A percentile compares a stretch with the other conserved stretches of the same genome.
Evolutionary conservation across 2,888 invertebrate species (phyloP).

Genomic region (Scaeva pyrastri): DNA sequence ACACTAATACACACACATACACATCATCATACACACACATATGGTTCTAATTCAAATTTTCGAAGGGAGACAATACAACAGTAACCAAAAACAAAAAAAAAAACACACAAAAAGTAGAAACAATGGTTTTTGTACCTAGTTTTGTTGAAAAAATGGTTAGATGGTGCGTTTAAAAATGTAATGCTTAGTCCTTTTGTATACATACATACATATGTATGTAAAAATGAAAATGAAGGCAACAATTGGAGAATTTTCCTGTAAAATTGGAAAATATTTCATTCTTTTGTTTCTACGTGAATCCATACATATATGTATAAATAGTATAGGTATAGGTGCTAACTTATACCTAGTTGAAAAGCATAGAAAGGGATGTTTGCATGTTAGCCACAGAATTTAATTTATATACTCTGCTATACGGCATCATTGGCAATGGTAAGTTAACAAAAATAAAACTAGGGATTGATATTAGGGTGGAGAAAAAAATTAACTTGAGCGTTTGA

Average conservation of each 20-base stretch:
- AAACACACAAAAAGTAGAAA: conserved; percentile 37
- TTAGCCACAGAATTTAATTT: conserved; percentile 22
- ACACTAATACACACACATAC: neutral
- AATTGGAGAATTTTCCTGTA: conserved; percentile 43
- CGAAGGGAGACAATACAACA: neutral
- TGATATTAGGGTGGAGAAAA: too few relatives aligned
- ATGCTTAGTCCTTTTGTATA: conserved; percentile 53
- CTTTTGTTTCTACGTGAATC: conserved; percentile 33
- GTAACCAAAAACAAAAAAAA: neutral
- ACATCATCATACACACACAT: conserved; percentile 1
- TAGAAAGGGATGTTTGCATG: conserved; percentile 2
- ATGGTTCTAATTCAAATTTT: conserved; percentile 63
- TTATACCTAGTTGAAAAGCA: neutral
- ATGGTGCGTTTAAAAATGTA: conserved; percentile 58
- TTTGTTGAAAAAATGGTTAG: conserved; percentile 30
- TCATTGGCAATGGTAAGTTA: neutral
- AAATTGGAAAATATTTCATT: conserved; percentile 55
- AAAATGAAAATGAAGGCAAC: conserved; percentile 24
- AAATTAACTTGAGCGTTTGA: too few relatives aligned
- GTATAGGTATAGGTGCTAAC: too few relatives aligned
- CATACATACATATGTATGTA: too few relatives aligned
- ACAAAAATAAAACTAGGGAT: too few relatives aligned
- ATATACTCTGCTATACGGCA: too few relatives aligned
- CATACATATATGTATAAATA: too few relatives aligned
- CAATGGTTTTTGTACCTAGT: conserved; percentile 41